Evolutionary conservation across 2,888 invertebrate genomes (phyloP), one percentile per base, ranked within the genome.

Genomic region (Lottia scabra): DNA sequence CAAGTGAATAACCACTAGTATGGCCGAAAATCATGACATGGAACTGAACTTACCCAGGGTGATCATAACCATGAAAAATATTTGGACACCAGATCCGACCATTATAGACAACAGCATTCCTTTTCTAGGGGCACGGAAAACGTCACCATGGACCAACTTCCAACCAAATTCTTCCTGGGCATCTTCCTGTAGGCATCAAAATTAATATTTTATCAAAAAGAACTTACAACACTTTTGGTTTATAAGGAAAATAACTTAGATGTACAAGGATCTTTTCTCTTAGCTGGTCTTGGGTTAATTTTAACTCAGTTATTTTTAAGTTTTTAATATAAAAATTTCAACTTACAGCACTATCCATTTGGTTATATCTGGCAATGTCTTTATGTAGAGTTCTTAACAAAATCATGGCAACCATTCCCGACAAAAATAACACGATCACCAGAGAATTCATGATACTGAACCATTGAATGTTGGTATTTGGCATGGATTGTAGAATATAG

Each of bases 341-440:
- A 87, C 87, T 80, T 85, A 93, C 93, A 70, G 90, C 90, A 74
- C 90, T 91, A 75, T 92, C 92, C 71, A 91, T 88, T 92, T 99
- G 98, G 91, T 99, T 99, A 89, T 99, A 99, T 83, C 99, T 93
- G 5, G 99, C 98, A 84, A 99, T 99, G 90, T 99, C 99, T 89
- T 98, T 97, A 89, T 99, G 98, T 75, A 99, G 91, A 0, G 99
- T 99, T 76, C 99, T 92, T 80, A 99, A 91, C 90, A 99, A 92
- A 85, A 99, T 99, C 99, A 99, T 99, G 43, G 98, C 99, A 19
- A 99, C 98, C 99, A 99, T 99, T 80, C 99, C 99, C 80, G 98
- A 97, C 26, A 99, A 91, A 91, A 99, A 99, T 45, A 98, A 91
- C 2, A 97, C 97, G 81, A 99, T 99, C 72, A 99, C 97, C 83